These are phyloP conservation scores for Argyresthia goedartella DNA, from an alignment of 2,888 invertebrate species.

Conservation along the genomic window DNA sequence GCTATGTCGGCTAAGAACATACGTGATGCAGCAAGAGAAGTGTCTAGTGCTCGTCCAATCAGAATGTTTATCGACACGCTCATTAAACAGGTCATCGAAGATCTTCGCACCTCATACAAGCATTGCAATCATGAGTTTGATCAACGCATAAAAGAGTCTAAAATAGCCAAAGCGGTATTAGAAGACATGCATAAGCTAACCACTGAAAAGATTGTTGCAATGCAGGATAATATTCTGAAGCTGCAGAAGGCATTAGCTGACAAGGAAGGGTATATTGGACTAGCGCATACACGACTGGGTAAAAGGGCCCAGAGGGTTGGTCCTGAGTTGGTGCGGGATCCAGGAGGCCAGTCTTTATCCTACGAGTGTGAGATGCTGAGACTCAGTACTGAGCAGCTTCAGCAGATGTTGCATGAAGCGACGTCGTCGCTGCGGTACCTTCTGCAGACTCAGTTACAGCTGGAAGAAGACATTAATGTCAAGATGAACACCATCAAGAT, in stretches of 20 bases:
- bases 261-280: conserved; percentile 79
- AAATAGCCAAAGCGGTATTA: conserved; percentile 77
- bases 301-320: conserved; percentile 79
- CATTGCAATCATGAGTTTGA: conserved; percentile 78
- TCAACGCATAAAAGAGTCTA: conserved; percentile 76
- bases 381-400: conserved; percentile 66
- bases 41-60: conserved; percentile 73
- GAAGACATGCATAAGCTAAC: conserved; percentile 80
- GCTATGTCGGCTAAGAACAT: conserved; percentile 72
- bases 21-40: conserved; percentile 72
- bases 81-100: conserved; percentile 78
- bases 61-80: conserved; percentile 79
- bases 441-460: conserved; percentile 79
- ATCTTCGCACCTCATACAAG: conserved; percentile 76
- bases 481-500: conserved; percentile 86
- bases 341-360: conserved; percentile 75
- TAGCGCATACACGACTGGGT: conserved; percentile 81
- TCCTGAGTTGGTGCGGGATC: conserved; percentile 80
- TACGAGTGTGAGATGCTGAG: conserved; percentile 73
- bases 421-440: conserved; percentile 79
- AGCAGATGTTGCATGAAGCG: conserved; percentile 73
- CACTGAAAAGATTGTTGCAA: conserved; percentile 70
- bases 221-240: conserved; percentile 75
- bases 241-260: conserved; percentile 78
- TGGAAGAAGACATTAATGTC: conserved; percentile 86